Evolutionary conservation across 2,113 vertebrate species (phyloP).

Genomic region (Nanorana parkeri): DNA sequence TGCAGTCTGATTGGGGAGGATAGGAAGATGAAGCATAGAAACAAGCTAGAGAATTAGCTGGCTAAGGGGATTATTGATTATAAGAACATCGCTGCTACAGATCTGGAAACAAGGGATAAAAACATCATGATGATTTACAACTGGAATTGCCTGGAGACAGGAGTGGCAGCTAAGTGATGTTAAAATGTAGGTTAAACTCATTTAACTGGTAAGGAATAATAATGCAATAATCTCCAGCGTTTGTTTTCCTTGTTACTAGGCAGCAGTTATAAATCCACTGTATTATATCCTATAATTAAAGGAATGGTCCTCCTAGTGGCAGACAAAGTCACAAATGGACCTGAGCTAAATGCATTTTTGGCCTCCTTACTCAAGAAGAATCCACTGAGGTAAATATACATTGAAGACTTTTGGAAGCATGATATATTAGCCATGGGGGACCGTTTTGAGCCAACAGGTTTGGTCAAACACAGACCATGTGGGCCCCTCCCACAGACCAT

Average conservation of each 20-base stretch:
- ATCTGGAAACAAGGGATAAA: conserved; percentile 47
- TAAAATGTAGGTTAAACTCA: conserved; percentile 21
- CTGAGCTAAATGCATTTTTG: too few species aligned
- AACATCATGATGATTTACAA: conserved; percentile 16
- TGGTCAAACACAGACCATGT: too few species aligned
- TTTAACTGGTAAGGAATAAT: neutral
- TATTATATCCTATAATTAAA: neutral
- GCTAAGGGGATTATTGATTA: conserved; percentile 51
- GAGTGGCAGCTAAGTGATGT: neutral
- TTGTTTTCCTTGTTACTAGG: neutral
- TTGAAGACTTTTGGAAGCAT: too few species aligned
- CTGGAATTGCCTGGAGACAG: conserved; percentile 30
- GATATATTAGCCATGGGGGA: too few species aligned
- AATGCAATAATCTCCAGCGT: conserved; percentile 7
- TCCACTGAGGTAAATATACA: too few species aligned
- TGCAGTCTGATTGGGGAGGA: conserved; percentile 8
- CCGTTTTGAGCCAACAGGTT: too few species aligned
- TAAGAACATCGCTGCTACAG: conserved; percentile 20
- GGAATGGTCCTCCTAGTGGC: neutral
- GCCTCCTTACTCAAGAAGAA: too few species aligned
- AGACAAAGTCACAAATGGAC: too few species aligned
- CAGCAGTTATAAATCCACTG: neutral
- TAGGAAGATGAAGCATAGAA: conserved; percentile 15
- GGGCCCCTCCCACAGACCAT: too few species aligned
- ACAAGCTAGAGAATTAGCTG: conserved; percentile 47